Percentiles rank a stretch among this genome's conserved stretches.
These are phyloP conservation scores for Endomychus coccineus DNA, from an alignment of 2,888 invertebrate genomes.

Conservation along the genomic window DNA sequence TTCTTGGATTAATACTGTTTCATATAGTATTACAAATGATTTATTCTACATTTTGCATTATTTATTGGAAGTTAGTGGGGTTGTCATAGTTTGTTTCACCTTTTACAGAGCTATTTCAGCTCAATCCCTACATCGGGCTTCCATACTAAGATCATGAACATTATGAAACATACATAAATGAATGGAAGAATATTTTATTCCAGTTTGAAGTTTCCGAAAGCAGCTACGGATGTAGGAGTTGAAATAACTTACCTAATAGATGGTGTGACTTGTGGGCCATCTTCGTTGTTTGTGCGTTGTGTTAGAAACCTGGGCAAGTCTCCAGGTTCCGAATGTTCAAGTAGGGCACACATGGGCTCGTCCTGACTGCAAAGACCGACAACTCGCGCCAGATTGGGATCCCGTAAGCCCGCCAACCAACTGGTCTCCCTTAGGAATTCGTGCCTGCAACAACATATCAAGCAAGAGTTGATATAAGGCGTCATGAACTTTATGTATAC, in stretches of 20 bases:
- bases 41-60: too few relatives aligned
- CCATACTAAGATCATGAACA: neutral
- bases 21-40: too few relatives aligned
- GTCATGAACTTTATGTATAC: too few relatives aligned
- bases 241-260: constrained; percentile 39
- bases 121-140: neutral
- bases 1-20: too few relatives aligned
- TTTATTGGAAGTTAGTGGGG: too few relatives aligned
- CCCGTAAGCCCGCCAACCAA: constrained; percentile 74
- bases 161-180: neutral
- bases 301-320: constrained; percentile 66
- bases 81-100: too few relatives aligned
- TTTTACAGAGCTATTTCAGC: too few relatives aligned
- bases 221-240: too few relatives aligned
- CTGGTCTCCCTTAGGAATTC: constrained; percentile 84
- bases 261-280: constrained; percentile 45
- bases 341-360: constrained; percentile 81
- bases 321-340: constrained; percentile 82
- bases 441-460: constrained; percentile 51
- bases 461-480: too few relatives aligned
- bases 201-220: too few relatives aligned
- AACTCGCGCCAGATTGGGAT: constrained; percentile 76
- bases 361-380: constrained; percentile 72
- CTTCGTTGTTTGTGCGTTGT: constrained; percentile 37
- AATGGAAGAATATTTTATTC: constrained; percentile 1